A percentile compares a stretch with the other conserved stretches of the same genome.
These are phyloP conservation scores for Zingel zingel DNA, from an alignment of 2,113 vertebrate species.

Conservation along the genomic window DNA sequence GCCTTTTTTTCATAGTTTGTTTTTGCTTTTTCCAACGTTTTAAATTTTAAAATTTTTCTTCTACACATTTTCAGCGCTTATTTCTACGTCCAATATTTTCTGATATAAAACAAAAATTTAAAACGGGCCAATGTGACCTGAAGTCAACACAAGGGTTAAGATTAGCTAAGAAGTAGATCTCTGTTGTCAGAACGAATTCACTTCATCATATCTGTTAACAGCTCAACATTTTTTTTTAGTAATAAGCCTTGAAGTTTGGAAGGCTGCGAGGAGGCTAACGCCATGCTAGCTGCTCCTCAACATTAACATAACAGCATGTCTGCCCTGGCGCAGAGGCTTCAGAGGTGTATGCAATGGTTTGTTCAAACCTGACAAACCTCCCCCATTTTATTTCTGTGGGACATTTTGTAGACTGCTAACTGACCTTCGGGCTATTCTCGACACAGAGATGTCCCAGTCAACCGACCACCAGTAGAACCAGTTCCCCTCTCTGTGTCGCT, in stretches of 20 bases:
- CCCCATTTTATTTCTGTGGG: neutral
- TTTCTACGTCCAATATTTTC: no score
- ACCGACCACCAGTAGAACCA: constrained; percentile 53
- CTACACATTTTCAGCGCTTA: no score
- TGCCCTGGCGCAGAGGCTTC: constrained; percentile 30
- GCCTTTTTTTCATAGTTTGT: no score
- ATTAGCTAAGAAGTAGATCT: neutral
- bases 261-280: neutral
- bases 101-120: no score
- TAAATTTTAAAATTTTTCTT: no score
- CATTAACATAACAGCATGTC: constrained; percentile 39
- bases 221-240: no score
- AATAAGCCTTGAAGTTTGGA: neutral
- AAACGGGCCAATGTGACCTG: no score
- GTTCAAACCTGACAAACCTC: neutral
- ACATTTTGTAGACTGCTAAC: neutral
- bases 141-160: no score
- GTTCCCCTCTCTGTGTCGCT: constrained; percentile 36
- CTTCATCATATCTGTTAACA: neutral
- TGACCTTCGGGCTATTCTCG: constrained; percentile 5
- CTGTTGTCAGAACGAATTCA: neutral
- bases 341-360: neutral
- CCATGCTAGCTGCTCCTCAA: constrained; percentile 13
- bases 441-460: constrained; percentile 11
- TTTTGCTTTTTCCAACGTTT: no score